These are phyloP conservation scores for Temnopleurus reevesii DNA, from an alignment of 53 echinoderm and acorn worm species.

Conservation along the genomic window DNA sequence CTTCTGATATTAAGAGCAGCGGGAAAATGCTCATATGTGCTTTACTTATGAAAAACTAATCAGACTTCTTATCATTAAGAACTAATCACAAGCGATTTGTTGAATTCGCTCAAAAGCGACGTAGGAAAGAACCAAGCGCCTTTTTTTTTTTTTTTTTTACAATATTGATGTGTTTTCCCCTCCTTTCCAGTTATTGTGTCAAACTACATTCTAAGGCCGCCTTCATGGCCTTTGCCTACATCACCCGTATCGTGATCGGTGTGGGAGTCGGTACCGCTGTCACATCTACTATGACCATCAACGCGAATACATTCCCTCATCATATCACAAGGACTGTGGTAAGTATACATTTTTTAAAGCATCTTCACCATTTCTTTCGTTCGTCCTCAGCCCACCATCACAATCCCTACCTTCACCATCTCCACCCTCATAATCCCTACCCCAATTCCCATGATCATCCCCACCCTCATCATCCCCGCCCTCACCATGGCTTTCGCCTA, in stretches of 20 bases:
- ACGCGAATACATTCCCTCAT: conserved; percentile 48
- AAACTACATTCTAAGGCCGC: not conserved
- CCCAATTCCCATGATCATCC: too few species aligned
- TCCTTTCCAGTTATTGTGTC: conserved; percentile 9
- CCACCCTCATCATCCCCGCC: too few species aligned
- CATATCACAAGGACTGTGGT: conserved; percentile 43
- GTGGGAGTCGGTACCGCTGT: conserved; percentile 19
- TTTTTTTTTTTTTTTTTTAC: too few species aligned
- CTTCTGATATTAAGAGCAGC: too few species aligned
- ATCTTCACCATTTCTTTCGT: not conserved
- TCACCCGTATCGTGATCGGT: conserved; percentile 26
- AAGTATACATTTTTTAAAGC: not conserved
- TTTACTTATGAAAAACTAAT: too few species aligned
- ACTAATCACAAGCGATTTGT: too few species aligned
- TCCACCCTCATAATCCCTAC: too few species aligned
- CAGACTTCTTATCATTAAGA: too few species aligned
- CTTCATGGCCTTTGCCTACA: conserved; percentile 5
- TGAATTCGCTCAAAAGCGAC: too few species aligned
- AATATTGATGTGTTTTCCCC: too few species aligned
- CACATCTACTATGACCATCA: conserved; percentile 48
- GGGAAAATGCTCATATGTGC: too few species aligned
- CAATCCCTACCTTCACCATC: not conserved
- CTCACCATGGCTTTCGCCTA: conserved; percentile 3
- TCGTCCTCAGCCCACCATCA: not conserved
- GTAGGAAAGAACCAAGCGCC: too few species aligned